A percentile compares a stretch with the other conserved stretches of the same genome.
Conservation (phyloP, 1,140 invertebrate genomes). For the Pogonomyrmex californicus region DNA sequence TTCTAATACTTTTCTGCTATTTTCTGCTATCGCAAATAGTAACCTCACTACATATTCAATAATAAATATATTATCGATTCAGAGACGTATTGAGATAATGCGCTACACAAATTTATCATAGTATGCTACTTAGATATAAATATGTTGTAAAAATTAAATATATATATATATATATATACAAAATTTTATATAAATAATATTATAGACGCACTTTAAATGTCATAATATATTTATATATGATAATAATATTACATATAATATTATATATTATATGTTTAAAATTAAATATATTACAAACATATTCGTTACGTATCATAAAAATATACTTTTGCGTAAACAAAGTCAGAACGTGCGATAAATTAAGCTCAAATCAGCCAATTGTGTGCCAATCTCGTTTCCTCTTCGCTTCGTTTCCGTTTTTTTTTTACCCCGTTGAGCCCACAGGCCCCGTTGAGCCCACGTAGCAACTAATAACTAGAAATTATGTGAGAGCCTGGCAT, state of each 20-base stretch:
- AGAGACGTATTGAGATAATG: not conserved
- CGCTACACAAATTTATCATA: not conserved
- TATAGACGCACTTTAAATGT: too few relatives aligned
- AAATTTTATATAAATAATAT: too few relatives aligned
- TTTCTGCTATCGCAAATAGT: slow-evolving; percentile 20
- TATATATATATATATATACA: too few relatives aligned
- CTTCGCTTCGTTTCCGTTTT: not conserved
- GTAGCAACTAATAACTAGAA: slow-evolving; percentile 49
- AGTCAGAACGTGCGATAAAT: not conserved
- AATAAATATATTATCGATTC: slow-evolving; percentile 1
- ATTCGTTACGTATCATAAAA: not conserved
- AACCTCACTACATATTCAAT: not conserved
- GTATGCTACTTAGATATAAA: not conserved
- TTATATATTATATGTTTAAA: too few relatives aligned
- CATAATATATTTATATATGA: too few relatives aligned
- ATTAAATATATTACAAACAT: not conserved
- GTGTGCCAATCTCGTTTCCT: not conserved
- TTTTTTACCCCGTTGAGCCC: slow-evolving; percentile 19
- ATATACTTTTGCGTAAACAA: not conserved
- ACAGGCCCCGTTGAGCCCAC: not conserved
- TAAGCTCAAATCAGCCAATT: slow-evolving; percentile 5
- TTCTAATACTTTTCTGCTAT: slow-evolving; percentile 11
- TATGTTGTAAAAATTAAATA: not conserved
- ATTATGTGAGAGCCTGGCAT: slow-evolving; percentile 40
- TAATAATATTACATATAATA: too few relatives aligned